A percentile compares a stretch with the other conserved stretches of the same genome.
Evolutionary conservation across 2,113 vertebrate genomes (phyloP).

Genomic region (Camelus bactrianus): DNA sequence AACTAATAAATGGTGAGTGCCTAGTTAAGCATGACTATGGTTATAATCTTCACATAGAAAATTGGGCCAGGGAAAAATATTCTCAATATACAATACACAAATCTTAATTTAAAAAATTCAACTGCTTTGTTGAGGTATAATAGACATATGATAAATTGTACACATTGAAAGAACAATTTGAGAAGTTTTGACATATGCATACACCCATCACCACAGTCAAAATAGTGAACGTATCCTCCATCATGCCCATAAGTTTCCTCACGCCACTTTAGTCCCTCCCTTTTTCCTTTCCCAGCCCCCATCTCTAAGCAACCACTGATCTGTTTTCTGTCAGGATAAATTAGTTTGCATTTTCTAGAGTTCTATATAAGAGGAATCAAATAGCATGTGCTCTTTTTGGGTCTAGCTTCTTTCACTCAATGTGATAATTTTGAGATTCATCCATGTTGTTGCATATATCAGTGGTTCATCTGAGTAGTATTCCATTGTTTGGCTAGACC

Average conservation of each 20-base stretch:
- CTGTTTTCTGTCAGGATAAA: neutral
- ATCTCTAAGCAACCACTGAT: neutral
- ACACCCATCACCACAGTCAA: neutral
- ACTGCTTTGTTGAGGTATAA: slow-evolving; percentile 30
- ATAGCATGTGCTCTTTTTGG: neutral
- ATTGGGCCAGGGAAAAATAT: slow-evolving; percentile 34
- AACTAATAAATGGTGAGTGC: neutral
- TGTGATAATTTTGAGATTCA: neutral
- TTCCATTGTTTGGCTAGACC: neutral
- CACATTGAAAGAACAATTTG: neutral
- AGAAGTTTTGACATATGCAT: neutral
- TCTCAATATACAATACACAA: neutral
- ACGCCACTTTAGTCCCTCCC: neutral
- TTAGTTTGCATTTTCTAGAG: neutral
- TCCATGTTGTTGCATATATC: neutral
- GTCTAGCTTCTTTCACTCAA: slow-evolving; percentile 18
- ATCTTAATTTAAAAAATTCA: neutral
- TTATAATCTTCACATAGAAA: slow-evolving; percentile 41
- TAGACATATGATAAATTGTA: neutral
- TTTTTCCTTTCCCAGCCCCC: neutral
- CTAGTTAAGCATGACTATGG: neutral
- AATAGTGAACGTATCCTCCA: neutral
- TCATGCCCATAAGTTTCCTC: neutral
- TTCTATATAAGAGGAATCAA: neutral
- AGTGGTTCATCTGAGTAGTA: neutral